phyloP scores from a whole-genome alignment of 2,113 vertebrate species.

The Erythrocercus mccallii region DNA sequence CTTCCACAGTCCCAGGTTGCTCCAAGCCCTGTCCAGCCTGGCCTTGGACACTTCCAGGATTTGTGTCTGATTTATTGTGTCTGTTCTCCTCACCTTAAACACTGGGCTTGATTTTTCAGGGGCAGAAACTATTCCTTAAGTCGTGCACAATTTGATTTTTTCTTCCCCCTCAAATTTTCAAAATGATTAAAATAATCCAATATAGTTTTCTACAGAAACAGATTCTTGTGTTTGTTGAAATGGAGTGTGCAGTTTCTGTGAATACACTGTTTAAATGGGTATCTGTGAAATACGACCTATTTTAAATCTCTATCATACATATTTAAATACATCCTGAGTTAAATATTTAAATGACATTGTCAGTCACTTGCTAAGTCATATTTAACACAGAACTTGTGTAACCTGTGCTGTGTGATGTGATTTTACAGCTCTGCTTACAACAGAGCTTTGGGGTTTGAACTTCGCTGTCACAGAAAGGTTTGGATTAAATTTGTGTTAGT shows the following conservation, averaged over 20 bases:
- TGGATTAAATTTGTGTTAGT: neutral
- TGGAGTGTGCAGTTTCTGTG: neutral
- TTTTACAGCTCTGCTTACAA: neutral
- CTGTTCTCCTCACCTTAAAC: neutral
- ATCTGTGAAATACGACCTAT: neutral
- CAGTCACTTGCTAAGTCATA: neutral
- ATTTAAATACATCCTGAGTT: neutral
- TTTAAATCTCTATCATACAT: neutral
- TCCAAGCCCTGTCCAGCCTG: rapidly evolving
- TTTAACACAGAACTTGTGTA: neutral
- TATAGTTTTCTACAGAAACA: neutral
- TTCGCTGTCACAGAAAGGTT: neutral
- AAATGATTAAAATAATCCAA: neutral
- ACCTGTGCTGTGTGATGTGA: rapidly evolving
- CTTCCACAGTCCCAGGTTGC: neutral
- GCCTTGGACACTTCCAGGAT: neutral
- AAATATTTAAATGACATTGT: neutral
- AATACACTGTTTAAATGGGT: neutral
- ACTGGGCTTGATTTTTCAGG: neutral
- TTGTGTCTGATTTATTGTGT: neutral
- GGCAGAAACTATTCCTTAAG: neutral
- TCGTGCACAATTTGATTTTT: neutral
- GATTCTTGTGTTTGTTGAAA: neutral
- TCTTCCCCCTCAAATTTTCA: rapidly evolving
- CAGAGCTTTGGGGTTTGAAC: neutral